Conservation (phyloP, 2,113 vertebrate species). For the Fulica atra region DNA sequence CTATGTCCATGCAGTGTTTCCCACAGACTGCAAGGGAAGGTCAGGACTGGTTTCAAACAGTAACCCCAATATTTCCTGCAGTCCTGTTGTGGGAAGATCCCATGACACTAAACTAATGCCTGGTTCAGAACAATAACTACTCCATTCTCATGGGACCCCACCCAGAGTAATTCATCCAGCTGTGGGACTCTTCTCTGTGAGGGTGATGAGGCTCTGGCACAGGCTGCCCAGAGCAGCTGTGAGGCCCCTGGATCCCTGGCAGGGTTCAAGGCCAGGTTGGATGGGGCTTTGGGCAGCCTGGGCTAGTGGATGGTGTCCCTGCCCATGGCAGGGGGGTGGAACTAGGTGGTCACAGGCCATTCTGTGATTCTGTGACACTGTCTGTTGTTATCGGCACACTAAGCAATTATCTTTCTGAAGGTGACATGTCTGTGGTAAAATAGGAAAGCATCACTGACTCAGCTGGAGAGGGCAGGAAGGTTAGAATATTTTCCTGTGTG, state of each 20-base stretch:
- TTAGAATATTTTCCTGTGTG: conserved; percentile 18
- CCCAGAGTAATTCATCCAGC: too few species aligned
- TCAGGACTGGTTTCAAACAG: background rate
- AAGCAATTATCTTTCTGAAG: conserved; percentile 19
- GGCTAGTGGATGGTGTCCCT: too few species aligned
- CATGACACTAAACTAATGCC: background rate
- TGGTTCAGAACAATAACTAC: background rate
- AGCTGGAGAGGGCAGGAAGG: conserved; percentile 43
- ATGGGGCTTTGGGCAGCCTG: too few species aligned
- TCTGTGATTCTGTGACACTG: background rate
- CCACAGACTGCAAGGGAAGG: background rate
- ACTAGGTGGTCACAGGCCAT: too few species aligned
- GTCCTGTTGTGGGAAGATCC: background rate
- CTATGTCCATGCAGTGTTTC: background rate
- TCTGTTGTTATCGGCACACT: background rate
- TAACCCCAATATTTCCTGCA: background rate
- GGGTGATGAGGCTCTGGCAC: too few species aligned
- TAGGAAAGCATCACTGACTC: conserved; percentile 7
- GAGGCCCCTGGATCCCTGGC: too few species aligned
- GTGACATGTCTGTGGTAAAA: background rate
- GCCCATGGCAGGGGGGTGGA: too few species aligned
- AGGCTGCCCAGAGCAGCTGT: too few species aligned
- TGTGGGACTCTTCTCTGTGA: too few species aligned
- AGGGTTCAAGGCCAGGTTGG: too few species aligned
- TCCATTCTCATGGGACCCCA: too few species aligned